These are phyloP conservation scores for Alsophila aescularia DNA, from an alignment of 2,888 invertebrate genomes.

Conservation along the genomic window DNA sequence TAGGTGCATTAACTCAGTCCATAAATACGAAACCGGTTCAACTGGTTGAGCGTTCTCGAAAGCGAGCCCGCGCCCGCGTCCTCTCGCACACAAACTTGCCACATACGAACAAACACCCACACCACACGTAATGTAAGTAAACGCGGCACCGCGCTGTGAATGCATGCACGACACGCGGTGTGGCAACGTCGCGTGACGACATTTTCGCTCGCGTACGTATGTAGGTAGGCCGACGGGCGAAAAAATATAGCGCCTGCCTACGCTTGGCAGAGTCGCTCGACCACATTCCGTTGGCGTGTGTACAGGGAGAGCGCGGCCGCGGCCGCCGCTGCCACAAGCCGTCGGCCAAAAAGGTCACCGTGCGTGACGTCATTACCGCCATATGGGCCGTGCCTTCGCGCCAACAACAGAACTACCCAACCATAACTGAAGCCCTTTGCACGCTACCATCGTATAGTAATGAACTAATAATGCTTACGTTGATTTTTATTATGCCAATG, in stretches of 20 bases:
- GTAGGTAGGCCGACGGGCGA: slow-evolving; percentile 79
- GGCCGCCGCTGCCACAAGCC: slow-evolving; percentile 61
- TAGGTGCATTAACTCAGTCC: slow-evolving; percentile 81
- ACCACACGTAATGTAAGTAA: slow-evolving; percentile 78
- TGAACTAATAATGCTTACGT: slow-evolving; percentile 54
- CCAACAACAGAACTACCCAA: slow-evolving; percentile 45
- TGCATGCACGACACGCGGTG: slow-evolving; percentile 76
- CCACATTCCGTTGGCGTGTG: slow-evolving; percentile 82
- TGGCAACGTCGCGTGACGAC: slow-evolving; percentile 86
- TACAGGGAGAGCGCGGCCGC: slow-evolving; percentile 63
- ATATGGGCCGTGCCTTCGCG: slow-evolving; percentile 74
- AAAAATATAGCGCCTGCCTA: slow-evolving; percentile 82
- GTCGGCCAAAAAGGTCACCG: slow-evolving; percentile 80
- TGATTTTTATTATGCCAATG: slow-evolving; percentile 25
- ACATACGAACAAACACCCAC: slow-evolving; percentile 79
- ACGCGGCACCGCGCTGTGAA: slow-evolving; percentile 68
- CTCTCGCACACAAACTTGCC: slow-evolving; percentile 75
- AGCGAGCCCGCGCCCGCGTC: slow-evolving; percentile 80
- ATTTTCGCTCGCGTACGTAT: slow-evolving; percentile 84
- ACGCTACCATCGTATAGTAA: slow-evolving; percentile 43
- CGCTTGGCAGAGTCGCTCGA: slow-evolving; percentile 81
- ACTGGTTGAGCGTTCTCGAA: slow-evolving; percentile 83
- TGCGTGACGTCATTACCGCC: slow-evolving; percentile 75
- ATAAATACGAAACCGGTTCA: slow-evolving; percentile 82
- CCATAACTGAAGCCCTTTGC: slow-evolving; percentile 63